Evolutionary conservation across 2,888 invertebrate species (phyloP).

Genomic region (Cryptosula pallasiana): DNA sequence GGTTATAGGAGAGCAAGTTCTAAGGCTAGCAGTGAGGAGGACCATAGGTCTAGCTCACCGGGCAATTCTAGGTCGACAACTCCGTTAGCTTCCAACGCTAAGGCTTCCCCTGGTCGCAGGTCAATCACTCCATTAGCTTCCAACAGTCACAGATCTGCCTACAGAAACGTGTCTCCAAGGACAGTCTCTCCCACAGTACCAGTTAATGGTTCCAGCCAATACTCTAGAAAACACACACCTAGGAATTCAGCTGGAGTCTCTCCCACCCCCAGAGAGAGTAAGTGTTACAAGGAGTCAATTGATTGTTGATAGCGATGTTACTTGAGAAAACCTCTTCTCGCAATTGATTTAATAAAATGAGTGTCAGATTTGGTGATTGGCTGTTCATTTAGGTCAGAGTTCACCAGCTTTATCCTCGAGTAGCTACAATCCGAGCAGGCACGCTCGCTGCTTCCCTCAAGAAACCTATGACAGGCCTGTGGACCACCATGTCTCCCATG

Average conservation of each 20-base stretch:
- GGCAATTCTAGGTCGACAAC: neutral
- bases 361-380: too few relatives aligned
- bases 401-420: neutral
- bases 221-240: neutral
- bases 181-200: too few relatives aligned
- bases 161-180: too few relatives aligned
- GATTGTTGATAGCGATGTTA: too few relatives aligned
- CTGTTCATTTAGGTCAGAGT: neutral
- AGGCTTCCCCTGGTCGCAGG: too few relatives aligned
- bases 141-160: too few relatives aligned
- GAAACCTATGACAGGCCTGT: neutral
- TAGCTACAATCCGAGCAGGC: neutral
- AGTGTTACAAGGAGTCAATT: too few relatives aligned
- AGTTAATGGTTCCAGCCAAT: too few relatives aligned
- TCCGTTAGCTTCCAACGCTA: too few relatives aligned
- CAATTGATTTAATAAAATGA: too few relatives aligned
- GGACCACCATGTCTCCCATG: neutral
- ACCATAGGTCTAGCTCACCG: neutral
- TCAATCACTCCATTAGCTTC: too few relatives aligned
- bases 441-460: neutral
- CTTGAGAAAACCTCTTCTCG: too few relatives aligned
- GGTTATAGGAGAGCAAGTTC: neutral
- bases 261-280: neutral
- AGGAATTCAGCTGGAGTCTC: neutral
- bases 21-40: slow-evolving; percentile 5